Evolutionary conservation across 2,888 invertebrate genomes (phyloP).

Genomic region (Lydus trimaculatus): DNA sequence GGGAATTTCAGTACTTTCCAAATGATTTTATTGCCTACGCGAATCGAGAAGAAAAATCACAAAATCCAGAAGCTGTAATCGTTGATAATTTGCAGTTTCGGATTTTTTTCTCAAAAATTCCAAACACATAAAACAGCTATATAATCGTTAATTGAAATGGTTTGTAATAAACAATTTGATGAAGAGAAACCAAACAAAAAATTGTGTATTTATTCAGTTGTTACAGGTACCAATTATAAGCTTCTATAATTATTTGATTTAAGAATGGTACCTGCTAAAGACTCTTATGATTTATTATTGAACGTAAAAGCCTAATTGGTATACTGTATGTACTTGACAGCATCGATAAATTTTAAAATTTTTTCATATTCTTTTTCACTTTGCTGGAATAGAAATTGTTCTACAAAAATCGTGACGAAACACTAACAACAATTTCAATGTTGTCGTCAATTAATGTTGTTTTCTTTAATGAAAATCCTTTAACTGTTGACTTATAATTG

Average conservation of each 20-base stretch:
- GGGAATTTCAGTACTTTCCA: not conserved
- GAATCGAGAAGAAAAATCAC: not conserved
- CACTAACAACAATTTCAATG: not conserved
- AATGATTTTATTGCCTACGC: not conserved
- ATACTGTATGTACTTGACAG: not conserved
- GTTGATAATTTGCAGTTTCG: not conserved
- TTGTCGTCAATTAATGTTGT: not conserved
- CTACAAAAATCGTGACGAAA: not conserved
- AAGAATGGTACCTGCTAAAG: not conserved
- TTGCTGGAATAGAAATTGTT: not conserved
- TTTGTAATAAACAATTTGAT: not conserved
- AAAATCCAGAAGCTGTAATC: not conserved
- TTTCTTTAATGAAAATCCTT: not conserved
- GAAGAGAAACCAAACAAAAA: too few species aligned
- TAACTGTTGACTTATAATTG: not conserved
- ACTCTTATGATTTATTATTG: not conserved
- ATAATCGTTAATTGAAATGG: not conserved
- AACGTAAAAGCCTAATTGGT: conserved; percentile 1
- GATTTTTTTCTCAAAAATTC: not conserved
- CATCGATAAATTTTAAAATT: not conserved
- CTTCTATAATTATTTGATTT: not conserved
- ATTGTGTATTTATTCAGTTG: not conserved
- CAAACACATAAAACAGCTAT: too few species aligned
- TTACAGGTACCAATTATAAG: conserved; percentile 2
- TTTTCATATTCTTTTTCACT: not conserved